Percentiles rank a stretch among this genome's conserved stretches.
phyloP scores from a whole-genome alignment of 1,140 invertebrate species.

The Sarcophaga peregrina region DNA sequence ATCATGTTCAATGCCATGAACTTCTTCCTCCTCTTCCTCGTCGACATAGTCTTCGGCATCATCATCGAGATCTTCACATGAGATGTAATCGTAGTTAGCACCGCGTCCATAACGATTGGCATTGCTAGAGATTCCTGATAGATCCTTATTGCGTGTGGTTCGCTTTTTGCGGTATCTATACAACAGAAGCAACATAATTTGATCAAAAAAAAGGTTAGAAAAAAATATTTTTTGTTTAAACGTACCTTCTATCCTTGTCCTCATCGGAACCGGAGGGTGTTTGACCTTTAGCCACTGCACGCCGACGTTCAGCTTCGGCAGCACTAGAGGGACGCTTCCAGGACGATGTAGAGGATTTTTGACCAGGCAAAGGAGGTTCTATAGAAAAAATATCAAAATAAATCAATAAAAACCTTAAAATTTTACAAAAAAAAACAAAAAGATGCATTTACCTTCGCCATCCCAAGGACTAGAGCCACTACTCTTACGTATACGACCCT shows the following conservation, averaged over 20 bases:
- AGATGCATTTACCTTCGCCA: conserved; percentile 65
- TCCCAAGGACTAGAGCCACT: conserved; percentile 70
- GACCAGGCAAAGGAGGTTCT: conserved; percentile 68
- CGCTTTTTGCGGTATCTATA: conserved; percentile 64
- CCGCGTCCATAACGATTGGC: conserved; percentile 31
- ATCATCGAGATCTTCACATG: conserved; percentile 48
- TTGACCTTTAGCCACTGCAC: conserved; percentile 55
- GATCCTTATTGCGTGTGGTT: conserved; percentile 57
- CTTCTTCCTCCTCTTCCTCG: conserved; percentile 63
- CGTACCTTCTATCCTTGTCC: conserved; percentile 64
- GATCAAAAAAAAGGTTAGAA: background rate
- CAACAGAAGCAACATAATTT: background rate
- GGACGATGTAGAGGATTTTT: conserved; percentile 62
- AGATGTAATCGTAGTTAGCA: conserved; percentile 62
- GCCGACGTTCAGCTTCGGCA: conserved; percentile 68
- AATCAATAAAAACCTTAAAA: background rate
- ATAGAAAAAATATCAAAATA: conserved; percentile 44
- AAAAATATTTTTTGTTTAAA: background rate
- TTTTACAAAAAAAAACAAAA: background rate
- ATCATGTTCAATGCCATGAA: conserved; percentile 54
- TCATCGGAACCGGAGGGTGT: conserved; percentile 65
- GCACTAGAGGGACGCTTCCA: conserved; percentile 75
- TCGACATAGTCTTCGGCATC: conserved; percentile 52
- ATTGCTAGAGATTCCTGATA: conserved; percentile 45
- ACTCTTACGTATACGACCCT: conserved; percentile 63